Evolutionary conservation across 2,888 invertebrate genomes (phyloP), one percentile per base, ranked within the genome.

Genomic region (Oligia latruncula): DNA sequence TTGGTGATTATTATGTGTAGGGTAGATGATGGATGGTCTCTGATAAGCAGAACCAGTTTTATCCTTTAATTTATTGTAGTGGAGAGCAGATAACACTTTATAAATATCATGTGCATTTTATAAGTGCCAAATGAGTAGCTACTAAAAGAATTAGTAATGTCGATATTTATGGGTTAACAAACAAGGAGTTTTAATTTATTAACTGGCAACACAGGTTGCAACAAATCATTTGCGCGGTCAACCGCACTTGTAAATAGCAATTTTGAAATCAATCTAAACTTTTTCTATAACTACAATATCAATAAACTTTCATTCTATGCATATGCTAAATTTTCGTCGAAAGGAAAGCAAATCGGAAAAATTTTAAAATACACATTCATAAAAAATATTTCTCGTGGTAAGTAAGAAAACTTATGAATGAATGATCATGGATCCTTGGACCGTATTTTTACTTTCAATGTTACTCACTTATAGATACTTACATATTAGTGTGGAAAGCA

Each of bases 211-310:
- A 49, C 84, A 73, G 64, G 64, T 77, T 90, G 89, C 90, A 92
- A 86, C 83, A 82, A 89, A 81, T 81, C 78, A 90, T 86, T 90
- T 89, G 79, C 85, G 93, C 91, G 93, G 94, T 91, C 91, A 93
- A 93, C 95, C 95, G 94, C 95, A 95, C 94, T 93, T 93, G 93
- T 86, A 94, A 81, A 94, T 92, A 93, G 90, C 93, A 93, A 94
- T 95, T 94, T 93, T 88, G 92, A 89, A 94, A 94, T 94, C 94
- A 93, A 95, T 95, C 93, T 90, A 89, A 89, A 88, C 86, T 93
- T 94, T 95, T 94, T 94, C 90, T 90, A 74, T 67, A n/a, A 64
- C 35, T 78, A 74, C 73, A 82, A 85, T 88, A 89, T 85, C 87
- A 88, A 89, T 87, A 91, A 87, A 92, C 90, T 89, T 90, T 92